Conservation (phyloP, 92 coral and sea anemone genomes). For the Actinostola sp. region DNA sequence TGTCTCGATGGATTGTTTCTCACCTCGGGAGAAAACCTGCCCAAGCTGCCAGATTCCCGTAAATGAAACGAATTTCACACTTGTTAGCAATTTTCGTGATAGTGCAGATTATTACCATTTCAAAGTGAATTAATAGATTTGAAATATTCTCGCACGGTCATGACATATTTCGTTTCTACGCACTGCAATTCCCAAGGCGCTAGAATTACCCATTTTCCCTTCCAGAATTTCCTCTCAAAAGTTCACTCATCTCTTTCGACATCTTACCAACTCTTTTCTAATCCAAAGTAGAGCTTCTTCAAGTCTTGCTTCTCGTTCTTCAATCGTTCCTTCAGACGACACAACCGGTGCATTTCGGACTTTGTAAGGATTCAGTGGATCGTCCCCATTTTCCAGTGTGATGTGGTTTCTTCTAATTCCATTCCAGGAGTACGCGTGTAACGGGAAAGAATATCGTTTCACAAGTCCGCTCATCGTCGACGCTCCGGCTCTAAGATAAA, state of each 20-base stretch:
- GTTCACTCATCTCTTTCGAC: neutral
- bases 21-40: too few species aligned
- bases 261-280: conserved; percentile 86
- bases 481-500: neutral
- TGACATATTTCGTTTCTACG: too few species aligned
- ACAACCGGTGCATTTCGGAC: conserved; percentile 66
- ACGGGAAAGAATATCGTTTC: conserved; percentile 84
- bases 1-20: neutral
- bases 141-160: too few species aligned
- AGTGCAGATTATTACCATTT: too few species aligned
- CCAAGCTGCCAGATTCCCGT: too few species aligned
- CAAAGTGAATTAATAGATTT: neutral
- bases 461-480: conserved; percentile 20
- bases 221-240: neutral
- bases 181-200: too few species aligned
- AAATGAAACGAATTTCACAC: too few species aligned
- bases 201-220: neutral
- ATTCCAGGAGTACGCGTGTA: conserved; percentile 78
- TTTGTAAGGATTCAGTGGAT: conserved; percentile 11
- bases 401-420: conserved; percentile 19
- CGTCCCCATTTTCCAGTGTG: conserved; percentile 22
- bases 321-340: conserved; percentile 78
- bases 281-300: conserved; percentile 91
- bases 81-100: too few species aligned
- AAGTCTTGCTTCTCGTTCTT: conserved; percentile 81